phyloP scores from a whole-genome alignment of 2,888 invertebrate genomes.

The Ceraclea dissimilis region DNA sequence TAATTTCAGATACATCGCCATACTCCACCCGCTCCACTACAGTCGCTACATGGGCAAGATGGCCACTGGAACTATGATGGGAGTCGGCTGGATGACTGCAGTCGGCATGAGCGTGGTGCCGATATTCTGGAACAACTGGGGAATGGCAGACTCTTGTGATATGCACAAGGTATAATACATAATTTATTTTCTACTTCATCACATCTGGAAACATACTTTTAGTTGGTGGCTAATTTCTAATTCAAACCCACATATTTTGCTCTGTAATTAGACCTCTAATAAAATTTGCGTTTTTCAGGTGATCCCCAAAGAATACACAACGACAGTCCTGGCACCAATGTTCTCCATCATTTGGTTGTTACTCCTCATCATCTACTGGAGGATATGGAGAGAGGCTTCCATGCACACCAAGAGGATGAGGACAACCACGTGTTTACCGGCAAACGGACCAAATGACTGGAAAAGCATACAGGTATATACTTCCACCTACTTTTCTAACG shows the following conservation, averaged over 20 bases:
- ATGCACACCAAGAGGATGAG: slow-evolving; percentile 63
- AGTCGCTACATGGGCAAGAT: slow-evolving; percentile 66
- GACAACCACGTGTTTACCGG: slow-evolving; percentile 50
- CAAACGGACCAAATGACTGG: slow-evolving; percentile 54
- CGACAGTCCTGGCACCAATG: slow-evolving; percentile 57
- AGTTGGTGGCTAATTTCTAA: too few species aligned
- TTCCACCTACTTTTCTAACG: too few species aligned
- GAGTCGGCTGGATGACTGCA: slow-evolving; percentile 60
- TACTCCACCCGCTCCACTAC: slow-evolving; percentile 73
- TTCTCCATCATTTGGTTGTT: slow-evolving; percentile 67
- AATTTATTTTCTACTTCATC: background rate
- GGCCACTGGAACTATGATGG: slow-evolving; percentile 55
- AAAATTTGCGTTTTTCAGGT: too few species aligned
- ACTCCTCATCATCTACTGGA: slow-evolving; percentile 67
- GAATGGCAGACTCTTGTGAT: slow-evolving; percentile 54
- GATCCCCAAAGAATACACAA: slow-evolving; percentile 45
- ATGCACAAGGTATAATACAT: slow-evolving; percentile 50
- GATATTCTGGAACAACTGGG: slow-evolving; percentile 73
- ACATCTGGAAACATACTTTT: too few species aligned
- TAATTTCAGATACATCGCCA: slow-evolving; percentile 62
- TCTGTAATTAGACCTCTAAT: background rate
- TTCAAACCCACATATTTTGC: background rate
- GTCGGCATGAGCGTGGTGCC: slow-evolving; percentile 61
- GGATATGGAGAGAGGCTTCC: slow-evolving; percentile 71
- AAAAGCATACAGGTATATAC: slow-evolving; percentile 65